These are phyloP conservation scores for Rhynchomys soricoides DNA, from an alignment of 2,113 vertebrate genomes.

Conservation along the genomic window DNA sequence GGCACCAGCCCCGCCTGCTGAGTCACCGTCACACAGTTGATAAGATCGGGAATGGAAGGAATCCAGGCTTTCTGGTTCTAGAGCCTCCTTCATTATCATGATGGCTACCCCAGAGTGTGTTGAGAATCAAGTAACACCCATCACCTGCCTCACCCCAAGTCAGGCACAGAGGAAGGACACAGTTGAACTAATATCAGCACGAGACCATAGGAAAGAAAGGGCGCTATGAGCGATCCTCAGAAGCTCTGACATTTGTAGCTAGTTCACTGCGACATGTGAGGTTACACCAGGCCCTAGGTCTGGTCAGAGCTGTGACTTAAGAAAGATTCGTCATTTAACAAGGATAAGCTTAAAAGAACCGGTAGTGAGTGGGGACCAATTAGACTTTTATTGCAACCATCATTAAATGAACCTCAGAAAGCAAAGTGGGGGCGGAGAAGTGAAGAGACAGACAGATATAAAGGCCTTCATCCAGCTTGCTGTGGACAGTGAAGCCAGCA, in stretches of 20 bases:
- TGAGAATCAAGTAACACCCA: neutral
- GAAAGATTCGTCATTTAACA: neutral
- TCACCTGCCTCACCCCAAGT: neutral
- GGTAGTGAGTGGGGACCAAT: neutral
- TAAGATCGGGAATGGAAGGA: constrained; percentile 50
- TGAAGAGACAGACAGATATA: neutral
- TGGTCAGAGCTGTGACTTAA: neutral
- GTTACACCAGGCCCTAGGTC: neutral
- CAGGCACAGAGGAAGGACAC: neutral
- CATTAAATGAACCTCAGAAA: neutral
- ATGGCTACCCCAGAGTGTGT: neutral
- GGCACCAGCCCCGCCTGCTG: neutral
- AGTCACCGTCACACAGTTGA: constrained; percentile 32
- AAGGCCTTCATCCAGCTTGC: neutral
- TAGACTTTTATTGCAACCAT: neutral
- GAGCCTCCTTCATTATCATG: neutral
- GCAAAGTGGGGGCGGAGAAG: neutral
- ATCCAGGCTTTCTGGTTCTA: constrained; percentile 52
- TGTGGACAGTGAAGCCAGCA: neutral
- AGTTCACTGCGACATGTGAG: neutral
- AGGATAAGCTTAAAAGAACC: constrained; percentile 16
- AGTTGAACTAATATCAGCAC: neutral
- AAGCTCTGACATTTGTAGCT: neutral
- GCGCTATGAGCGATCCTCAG: neutral
- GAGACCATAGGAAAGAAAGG: neutral